A percentile compares a stretch with the other conserved stretches of the same genome.
Evolutionary conservation across 2,888 invertebrate species (phyloP).

Genomic region (Odontocolon sp.): DNA sequence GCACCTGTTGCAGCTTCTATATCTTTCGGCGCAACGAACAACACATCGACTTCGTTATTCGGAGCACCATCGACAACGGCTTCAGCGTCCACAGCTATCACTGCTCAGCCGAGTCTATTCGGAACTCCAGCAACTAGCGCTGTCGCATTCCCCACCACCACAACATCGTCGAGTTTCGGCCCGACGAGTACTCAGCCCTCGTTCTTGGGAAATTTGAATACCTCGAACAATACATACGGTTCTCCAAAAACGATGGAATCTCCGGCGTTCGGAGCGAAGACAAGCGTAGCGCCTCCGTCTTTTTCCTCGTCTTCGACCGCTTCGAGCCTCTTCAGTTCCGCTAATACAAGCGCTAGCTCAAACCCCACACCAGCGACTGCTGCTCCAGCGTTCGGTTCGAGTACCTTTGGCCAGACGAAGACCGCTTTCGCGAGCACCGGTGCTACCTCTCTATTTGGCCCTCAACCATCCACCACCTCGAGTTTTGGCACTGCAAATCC

Average conservation of each 20-base stretch:
- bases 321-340: slow-evolving; percentile 43
- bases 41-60: slow-evolving; percentile 39
- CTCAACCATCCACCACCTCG: slow-evolving; percentile 23
- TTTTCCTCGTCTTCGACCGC: slow-evolving; percentile 35
- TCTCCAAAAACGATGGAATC: slow-evolving; percentile 60
- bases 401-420: slow-evolving; percentile 61
- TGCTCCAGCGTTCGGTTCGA: slow-evolving; percentile 56
- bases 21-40: slow-evolving; percentile 25
- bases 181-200: slow-evolving; percentile 46
- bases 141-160: slow-evolving; percentile 37
- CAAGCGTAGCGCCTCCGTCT: not conserved
- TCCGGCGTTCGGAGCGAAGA: slow-evolving; percentile 18
- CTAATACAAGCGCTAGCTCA: slow-evolving; percentile 3
- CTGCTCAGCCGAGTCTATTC: slow-evolving; percentile 45
- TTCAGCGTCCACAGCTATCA: not conserved
- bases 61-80: slow-evolving; percentile 28
- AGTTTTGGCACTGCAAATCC: slow-evolving; percentile 59
- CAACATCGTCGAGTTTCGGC: slow-evolving; percentile 58
- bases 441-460: slow-evolving; percentile 34
- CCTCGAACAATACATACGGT: slow-evolving; percentile 61
- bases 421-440: slow-evolving; percentile 46
- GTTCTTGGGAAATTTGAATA: slow-evolving; percentile 56
- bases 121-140: slow-evolving; percentile 57
- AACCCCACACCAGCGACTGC: slow-evolving; percentile 37
- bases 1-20: not conserved